A percentile compares a stretch with the other conserved stretches of the same genome.
Evolutionary conservation across 2,888 invertebrate genomes (phyloP).

Genomic region (Idaea dimidiata): DNA sequence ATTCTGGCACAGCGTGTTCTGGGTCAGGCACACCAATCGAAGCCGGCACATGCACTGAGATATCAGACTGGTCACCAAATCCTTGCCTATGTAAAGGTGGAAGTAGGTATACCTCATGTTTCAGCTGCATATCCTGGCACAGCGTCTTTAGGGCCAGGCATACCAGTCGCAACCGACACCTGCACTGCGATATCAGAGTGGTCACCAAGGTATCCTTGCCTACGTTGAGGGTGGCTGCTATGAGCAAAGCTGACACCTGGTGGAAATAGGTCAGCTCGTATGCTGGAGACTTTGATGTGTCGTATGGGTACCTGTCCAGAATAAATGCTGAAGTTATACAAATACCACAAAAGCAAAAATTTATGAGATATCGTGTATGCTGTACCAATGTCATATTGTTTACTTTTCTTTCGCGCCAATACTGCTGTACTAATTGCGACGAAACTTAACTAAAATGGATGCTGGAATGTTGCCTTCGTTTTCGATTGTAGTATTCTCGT

Average conservation of each 20-base stretch:
- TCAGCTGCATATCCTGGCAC: slow-evolving; percentile 34
- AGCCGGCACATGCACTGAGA: slow-evolving; percentile 64
- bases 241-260: slow-evolving; percentile 64
- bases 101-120: slow-evolving; percentile 28
- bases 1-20: slow-evolving; percentile 44
- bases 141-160: slow-evolving; percentile 53
- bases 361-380: too few species aligned
- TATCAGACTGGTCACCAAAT: slow-evolving; percentile 40
- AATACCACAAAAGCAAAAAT: too few species aligned
- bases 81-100: too few species aligned
- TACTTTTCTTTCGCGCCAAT: too few species aligned
- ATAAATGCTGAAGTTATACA: too few species aligned
- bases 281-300: slow-evolving; percentile 55
- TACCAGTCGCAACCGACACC: slow-evolving; percentile 69
- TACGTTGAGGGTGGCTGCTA: slow-evolving; percentile 73
- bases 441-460: too few species aligned
- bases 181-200: slow-evolving; percentile 68
- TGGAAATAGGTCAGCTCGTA: slow-evolving; percentile 70
- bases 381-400: too few species aligned
- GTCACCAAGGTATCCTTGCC: slow-evolving; percentile 71
- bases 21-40: slow-evolving; percentile 51
- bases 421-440: too few species aligned
- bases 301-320: slow-evolving; percentile 66
- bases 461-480: too few species aligned
- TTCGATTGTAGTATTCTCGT: too few species aligned